Evolutionary conservation across 2,888 invertebrate species (phyloP), one percentile per base, ranked within the genome.

Genomic region (Phymatocera aterrima): DNA sequence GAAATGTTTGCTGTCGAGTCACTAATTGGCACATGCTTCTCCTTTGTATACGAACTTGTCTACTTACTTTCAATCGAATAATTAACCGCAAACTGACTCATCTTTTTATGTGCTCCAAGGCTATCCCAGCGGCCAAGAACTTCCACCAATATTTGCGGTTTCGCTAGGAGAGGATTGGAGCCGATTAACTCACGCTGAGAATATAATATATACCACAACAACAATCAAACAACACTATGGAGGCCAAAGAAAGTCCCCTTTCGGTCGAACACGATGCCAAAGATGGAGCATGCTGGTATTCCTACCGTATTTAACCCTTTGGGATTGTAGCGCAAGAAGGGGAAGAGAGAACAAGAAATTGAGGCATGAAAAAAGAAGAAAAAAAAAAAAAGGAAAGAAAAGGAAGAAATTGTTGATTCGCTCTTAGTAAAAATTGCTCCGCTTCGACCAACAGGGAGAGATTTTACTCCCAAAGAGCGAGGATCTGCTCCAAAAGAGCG

Each of bases 11-110:
- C 72, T 51, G 31, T 10, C 6, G 34, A 34, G 34, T 72, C 21
- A 18, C 72, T 72, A 72, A 72, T 72, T 72, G 51, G 15, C 72
- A 18, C 48, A n/a, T n/a, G 18, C 18, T 51, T 34, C 48, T 34
- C 48, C 72, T 51, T 72, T 51, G 24, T 68, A 46, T 46, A 68
- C 40, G 46, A 46, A 68, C 68, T 68, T 46, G 34, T n/a, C n/a
- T n/a, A n/a, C n/a, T n/a, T n/a, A n/a, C n/a, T n/a, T 24, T 31
- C 68, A 15, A 46, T 43, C 28, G 72, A 72, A 72, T 72, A 72
- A 72, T 72, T 48, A 72, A 72, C 72, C 72, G 72, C 51, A 12
- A 72, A 72, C 34, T 51, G 72, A 72, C 72, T 72, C 31, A 34
- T 51, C 34, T 34, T 51, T 72, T 18, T 51, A 31, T 18, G 34